phyloP scores from a whole-genome alignment of 2,113 vertebrate species.

The Nematolebias whitei region DNA sequence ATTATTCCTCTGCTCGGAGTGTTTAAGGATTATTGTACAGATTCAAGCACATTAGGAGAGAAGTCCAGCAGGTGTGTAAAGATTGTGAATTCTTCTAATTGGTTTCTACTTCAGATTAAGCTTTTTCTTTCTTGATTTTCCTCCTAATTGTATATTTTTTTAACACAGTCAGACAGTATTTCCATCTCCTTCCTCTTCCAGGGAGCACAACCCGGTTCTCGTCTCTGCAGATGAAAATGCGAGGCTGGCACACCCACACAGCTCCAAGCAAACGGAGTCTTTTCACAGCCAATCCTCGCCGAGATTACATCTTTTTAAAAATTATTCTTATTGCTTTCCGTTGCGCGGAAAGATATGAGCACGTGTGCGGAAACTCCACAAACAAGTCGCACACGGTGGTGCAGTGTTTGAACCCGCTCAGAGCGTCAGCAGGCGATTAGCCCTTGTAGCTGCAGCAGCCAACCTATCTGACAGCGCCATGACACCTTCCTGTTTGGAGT shows the following conservation, averaged over 20 bases:
- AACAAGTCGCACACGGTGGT: slow-evolving; percentile 24
- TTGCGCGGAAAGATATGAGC: slow-evolving; percentile 60
- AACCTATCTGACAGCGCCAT: slow-evolving; percentile 56
- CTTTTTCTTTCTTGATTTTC: slow-evolving; percentile 3
- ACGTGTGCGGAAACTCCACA: neutral
- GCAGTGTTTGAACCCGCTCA: slow-evolving; percentile 27
- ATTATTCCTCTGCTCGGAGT: too few species aligned
- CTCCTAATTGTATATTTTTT: slow-evolving; percentile 19
- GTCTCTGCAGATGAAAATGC: slow-evolving; percentile 37
- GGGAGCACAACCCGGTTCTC: slow-evolving; percentile 10
- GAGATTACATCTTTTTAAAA: slow-evolving; percentile 64
- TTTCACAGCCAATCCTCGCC: slow-evolving; percentile 46
- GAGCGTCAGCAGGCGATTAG: slow-evolving; percentile 70
- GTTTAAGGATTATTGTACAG: slow-evolving; percentile 21
- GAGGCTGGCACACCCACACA: slow-evolving; percentile 26
- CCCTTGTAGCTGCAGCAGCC: slow-evolving; percentile 50
- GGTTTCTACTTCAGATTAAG: slow-evolving; percentile 21
- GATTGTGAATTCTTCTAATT: slow-evolving; percentile 30
- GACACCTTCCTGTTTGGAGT: slow-evolving; percentile 59
- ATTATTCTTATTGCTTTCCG: slow-evolving; percentile 72
- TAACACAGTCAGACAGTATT: slow-evolving; percentile 18
- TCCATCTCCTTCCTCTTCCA: neutral
- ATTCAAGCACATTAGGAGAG: neutral
- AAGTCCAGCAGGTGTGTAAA: slow-evolving; percentile 19
- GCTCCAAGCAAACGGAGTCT: slow-evolving; percentile 45